Conservation (phyloP, 2,113 vertebrate species). For the Seriola rivoliana region DNA sequence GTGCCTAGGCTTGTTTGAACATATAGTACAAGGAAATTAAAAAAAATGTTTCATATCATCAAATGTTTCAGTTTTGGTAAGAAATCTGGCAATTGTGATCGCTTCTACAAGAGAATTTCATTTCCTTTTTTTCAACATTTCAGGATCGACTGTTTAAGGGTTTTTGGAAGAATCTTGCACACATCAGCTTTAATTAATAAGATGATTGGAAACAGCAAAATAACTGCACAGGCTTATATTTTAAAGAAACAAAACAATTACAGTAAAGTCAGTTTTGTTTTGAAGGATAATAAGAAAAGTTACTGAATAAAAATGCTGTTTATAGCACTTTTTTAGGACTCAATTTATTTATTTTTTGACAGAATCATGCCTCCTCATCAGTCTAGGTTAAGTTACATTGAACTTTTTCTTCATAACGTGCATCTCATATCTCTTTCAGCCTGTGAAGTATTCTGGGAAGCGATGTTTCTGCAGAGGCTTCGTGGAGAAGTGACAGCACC, state of each 20-base stretch:
- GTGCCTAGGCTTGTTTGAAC: background rate
- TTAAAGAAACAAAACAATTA: conserved; percentile 19
- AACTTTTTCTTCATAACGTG: conserved; percentile 50
- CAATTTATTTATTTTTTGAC: conserved; percentile 50
- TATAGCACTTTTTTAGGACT: conserved; percentile 35
- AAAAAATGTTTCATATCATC: background rate
- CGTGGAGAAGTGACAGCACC: conserved; percentile 52
- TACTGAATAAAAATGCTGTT: conserved; percentile 51
- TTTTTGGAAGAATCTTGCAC: background rate
- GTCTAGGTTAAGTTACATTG: conserved; percentile 58
- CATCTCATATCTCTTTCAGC: conserved; percentile 30
- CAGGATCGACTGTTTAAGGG: too few relatives aligned
- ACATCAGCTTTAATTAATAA: background rate
- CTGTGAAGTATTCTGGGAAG: conserved; percentile 71
- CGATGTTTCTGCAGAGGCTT: conserved; percentile 47
- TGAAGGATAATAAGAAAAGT: conserved; percentile 40
- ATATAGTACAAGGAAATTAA: background rate
- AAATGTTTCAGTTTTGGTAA: background rate
- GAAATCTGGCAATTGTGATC: background rate
- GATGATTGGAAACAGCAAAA: conserved; percentile 6
- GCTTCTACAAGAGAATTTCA: too few relatives aligned
- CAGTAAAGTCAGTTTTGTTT: conserved; percentile 9
- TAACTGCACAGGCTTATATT: background rate
- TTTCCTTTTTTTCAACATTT: background rate
- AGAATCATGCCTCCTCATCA: conserved; percentile 62